phyloP scores from a whole-genome alignment of 2,113 vertebrate species.

The Otus sunia region DNA sequence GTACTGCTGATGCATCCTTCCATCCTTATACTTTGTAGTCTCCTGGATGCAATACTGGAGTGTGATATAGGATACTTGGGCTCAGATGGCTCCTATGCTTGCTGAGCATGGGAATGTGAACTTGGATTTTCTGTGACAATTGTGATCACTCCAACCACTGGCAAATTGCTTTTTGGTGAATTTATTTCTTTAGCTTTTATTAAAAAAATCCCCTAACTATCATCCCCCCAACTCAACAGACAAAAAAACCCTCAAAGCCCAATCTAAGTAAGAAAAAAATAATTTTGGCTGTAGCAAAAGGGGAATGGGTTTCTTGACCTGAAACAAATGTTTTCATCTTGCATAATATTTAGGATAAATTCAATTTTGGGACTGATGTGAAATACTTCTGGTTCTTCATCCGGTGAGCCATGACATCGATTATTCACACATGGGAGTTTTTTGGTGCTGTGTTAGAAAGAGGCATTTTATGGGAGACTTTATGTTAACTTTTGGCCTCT shows the following conservation, averaged over 20 bases:
- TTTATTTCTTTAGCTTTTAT: neutral
- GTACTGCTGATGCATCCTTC: neutral
- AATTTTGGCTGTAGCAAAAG: neutral
- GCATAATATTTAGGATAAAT: neutral
- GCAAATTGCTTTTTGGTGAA: neutral
- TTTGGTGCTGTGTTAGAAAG: neutral
- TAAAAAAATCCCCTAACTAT: neutral
- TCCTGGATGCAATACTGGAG: neutral
- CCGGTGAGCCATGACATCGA: neutral
- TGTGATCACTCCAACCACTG: neutral
- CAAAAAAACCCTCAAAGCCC: neutral
- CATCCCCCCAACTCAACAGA: fast-evolving
- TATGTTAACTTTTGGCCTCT: neutral
- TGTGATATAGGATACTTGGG: neutral
- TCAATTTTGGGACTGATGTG: neutral
- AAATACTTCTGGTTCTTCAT: neutral
- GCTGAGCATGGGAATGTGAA: neutral
- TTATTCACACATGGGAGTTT: neutral
- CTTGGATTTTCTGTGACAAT: neutral
- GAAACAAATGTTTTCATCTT: neutral
- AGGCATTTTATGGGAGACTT: neutral
- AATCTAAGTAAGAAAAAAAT: neutral
- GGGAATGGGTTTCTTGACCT: neutral
- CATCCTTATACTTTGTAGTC: neutral
- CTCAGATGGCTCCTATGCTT: neutral